phyloP scores from a whole-genome alignment of 1,140 invertebrate genomes.

The Chrysomallon squamiferum region DNA sequence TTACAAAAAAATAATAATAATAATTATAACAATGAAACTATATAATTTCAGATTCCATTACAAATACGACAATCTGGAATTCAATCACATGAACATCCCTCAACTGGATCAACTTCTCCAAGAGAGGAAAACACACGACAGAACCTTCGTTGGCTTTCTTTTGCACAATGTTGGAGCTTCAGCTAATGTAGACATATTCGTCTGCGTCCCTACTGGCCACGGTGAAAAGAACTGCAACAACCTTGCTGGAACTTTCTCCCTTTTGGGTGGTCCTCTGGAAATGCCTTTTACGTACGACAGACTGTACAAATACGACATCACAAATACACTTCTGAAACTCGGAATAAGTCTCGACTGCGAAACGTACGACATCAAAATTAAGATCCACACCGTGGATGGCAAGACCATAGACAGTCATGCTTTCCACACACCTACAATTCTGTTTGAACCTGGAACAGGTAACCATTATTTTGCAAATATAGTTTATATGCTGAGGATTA shows the following conservation, averaged over 20 bases:
- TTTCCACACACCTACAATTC: constrained; percentile 9
- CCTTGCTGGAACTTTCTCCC: constrained; percentile 18
- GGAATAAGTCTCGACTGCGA: too few relatives aligned
- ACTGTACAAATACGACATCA: constrained; percentile 20
- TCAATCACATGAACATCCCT: constrained; percentile 11
- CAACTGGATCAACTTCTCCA: constrained; percentile 15
- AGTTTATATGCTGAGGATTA: too few relatives aligned
- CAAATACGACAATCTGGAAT: constrained; percentile 21
- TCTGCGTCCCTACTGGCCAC: too few relatives aligned
- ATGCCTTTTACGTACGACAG: constrained; percentile 29
- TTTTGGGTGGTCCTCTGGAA: constrained; percentile 25
- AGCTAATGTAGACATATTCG: constrained; percentile 18
- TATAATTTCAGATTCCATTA: too few relatives aligned
- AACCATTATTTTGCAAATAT: not conserved
- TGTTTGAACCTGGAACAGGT: constrained; percentile 28
- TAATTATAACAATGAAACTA: too few relatives aligned
- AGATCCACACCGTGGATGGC: too few relatives aligned
- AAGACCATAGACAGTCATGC: too few relatives aligned
- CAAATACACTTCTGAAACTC: not conserved
- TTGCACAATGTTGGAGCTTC: constrained; percentile 18
- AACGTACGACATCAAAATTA: too few relatives aligned
- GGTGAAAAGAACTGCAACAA: not conserved
- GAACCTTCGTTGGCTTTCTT: constrained; percentile 26
- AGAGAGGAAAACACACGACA: constrained; percentile 5
- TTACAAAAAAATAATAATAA: too few relatives aligned